Percentiles rank a stretch among this genome's conserved stretches.
phyloP scores from a whole-genome alignment of 2,113 vertebrate species.

The Corydoras sp. region DNA sequence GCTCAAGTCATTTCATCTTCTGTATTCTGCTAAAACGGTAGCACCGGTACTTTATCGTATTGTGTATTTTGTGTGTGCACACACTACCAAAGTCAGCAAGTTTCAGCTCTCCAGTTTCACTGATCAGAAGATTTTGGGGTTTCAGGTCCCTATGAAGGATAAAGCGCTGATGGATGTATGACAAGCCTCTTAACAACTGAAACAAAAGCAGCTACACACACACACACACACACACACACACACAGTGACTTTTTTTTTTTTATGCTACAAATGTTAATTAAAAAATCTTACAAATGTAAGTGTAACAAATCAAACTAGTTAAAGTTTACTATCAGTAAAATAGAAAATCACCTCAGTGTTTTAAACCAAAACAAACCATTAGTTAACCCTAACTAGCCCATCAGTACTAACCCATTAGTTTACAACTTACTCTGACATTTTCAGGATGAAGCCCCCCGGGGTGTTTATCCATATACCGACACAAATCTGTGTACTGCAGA shows the following conservation, averaged over 20 bases:
- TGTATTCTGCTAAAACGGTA: too few relatives aligned
- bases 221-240: conserved; percentile 7
- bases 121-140: conserved; percentile 95
- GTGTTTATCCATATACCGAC: conserved; percentile 98
- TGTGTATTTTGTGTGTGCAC: not conserved
- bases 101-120: conserved; percentile 93
- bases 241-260: too few relatives aligned
- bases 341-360: too few relatives aligned
- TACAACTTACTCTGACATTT: conserved; percentile 95
- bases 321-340: too few relatives aligned
- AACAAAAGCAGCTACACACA: conserved; percentile 87
- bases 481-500: conserved; percentile 92
- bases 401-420: too few relatives aligned
- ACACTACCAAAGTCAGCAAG: conserved; percentile 92
- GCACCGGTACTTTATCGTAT: too few relatives aligned
- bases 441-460: conserved; percentile 93
- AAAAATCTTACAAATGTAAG: too few relatives aligned
- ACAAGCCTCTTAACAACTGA: conserved; percentile 91
- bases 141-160: conserved; percentile 97
- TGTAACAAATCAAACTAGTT: too few relatives aligned
- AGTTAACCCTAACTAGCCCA: too few relatives aligned
- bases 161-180: conserved; percentile 95
- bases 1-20: too few relatives aligned
- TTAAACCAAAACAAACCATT: too few relatives aligned
- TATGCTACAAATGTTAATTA: not conserved